Percentiles rank a stretch among this genome's conserved stretches.
Evolutionary conservation across 2,797 vertebrate species (phyloP).

Genomic region (Ceyx erithaca): DNA sequence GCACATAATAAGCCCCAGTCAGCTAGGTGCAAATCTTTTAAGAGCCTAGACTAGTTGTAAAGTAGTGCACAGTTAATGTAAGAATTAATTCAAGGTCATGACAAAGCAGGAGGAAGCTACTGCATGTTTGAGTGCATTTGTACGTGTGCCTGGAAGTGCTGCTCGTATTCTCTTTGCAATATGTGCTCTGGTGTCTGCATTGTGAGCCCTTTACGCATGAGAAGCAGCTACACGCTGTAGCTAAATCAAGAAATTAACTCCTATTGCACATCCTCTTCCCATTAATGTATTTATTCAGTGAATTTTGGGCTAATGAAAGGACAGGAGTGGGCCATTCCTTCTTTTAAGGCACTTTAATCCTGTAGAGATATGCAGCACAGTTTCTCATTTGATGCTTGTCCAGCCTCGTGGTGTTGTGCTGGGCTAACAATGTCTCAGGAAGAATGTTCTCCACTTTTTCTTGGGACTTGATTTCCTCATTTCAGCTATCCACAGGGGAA

Average conservation of each 20-base stretch:
- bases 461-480: background rate
- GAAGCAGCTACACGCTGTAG: background rate
- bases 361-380: background rate
- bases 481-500: background rate
- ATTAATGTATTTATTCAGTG: background rate
- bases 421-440: background rate
- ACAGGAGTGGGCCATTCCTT: background rate
- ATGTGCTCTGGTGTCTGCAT: background rate
- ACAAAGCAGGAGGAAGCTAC: background rate
- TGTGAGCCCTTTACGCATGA: constrained; percentile 19
- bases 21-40: background rate
- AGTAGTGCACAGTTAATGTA: background rate
- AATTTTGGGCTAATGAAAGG: background rate
- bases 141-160: background rate
- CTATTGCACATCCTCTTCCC: background rate
- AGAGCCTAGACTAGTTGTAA: background rate
- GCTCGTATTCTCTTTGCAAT: background rate
- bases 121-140: background rate
- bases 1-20: background rate
- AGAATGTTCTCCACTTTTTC: background rate
- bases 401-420: background rate
- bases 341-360: background rate
- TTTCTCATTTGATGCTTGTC: background rate
- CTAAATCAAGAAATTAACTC: constrained; percentile 22
- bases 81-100: constrained; percentile 15